A percentile compares a stretch with the other conserved stretches of the same genome.
phyloP scores from a whole-genome alignment of 2,888 invertebrate species.

The Mimas tiliae region DNA sequence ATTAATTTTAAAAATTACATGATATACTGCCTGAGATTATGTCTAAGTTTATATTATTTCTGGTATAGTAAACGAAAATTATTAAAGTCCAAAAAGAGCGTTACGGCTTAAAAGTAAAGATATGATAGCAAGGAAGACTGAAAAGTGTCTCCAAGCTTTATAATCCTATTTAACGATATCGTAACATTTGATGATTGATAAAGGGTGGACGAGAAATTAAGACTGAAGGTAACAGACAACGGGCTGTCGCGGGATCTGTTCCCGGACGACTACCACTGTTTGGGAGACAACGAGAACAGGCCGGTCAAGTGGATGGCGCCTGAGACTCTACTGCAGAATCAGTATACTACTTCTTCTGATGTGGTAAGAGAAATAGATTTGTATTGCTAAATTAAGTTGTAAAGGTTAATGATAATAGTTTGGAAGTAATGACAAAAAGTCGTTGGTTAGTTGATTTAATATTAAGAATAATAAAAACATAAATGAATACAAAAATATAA shows the following conservation, averaged over 20 bases:
- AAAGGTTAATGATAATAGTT: neutral
- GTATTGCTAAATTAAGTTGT: neutral
- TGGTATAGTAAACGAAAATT: no score
- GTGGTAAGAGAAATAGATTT: slow-evolving; percentile 86
- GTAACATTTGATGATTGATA: neutral
- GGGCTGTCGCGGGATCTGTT: slow-evolving; percentile 95
- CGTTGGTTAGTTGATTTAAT: no score
- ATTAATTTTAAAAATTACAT: no score
- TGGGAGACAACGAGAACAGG: slow-evolving; percentile 96
- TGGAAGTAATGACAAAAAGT: no score
- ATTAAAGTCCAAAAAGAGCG: no score
- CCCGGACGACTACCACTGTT: slow-evolving; percentile 96
- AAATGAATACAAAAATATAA: no score
- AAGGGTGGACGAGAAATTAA: slow-evolving; percentile 90
- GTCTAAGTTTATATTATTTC: neutral
- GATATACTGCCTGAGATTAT: no score
- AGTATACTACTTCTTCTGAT: slow-evolving; percentile 94
- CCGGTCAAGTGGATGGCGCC: slow-evolving; percentile 98
- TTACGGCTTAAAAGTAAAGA: no score
- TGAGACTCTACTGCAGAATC: slow-evolving; percentile 92
- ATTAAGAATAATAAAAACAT: no score
- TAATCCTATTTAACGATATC: neutral
- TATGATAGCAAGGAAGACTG: neutral
- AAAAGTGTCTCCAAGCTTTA: neutral
- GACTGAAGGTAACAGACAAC: slow-evolving; percentile 94